Evolutionary conservation across 2,113 vertebrate species (phyloP), one percentile per base, ranked within the genome.

Genomic region (Mus musculus): DNA sequence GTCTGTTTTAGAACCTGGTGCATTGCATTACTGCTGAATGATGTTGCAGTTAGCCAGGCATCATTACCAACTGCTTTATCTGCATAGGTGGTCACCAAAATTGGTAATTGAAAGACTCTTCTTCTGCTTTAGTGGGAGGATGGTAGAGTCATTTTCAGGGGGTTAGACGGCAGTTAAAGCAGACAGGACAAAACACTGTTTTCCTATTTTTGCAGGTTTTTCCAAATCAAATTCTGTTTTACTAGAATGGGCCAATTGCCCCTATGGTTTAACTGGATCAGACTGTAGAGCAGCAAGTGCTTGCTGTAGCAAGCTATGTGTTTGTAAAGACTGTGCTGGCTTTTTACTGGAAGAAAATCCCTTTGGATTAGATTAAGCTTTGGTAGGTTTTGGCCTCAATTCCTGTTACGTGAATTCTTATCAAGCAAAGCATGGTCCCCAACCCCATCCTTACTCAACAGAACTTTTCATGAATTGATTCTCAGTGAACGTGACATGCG

Each of bases 151-250:
- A 33, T 96, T 89, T 88, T 46, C 12, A 26, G 26, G 22, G 65
- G 20, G 77, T 33, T 90, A 67, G 33, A 16, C 8, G 77, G 8
- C 26, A 69, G 6, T 71, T 73, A 46, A 96, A 75, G 22, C 11
- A 95, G 59, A 82, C 8, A 75, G 63, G 42, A n/a, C 90, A 76
- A 81, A 90, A 77, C 59, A 30, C 24, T 94, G 46, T 56, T 0
- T 96, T 93, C 61, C 46, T 80, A 19, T 28, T 94, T 94, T 49
- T 95, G 36, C 22, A 84, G 69, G 42, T 72, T 97, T 97, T 96
- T 94, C 52, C 39, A 3, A 76, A 85, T 96, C 59, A 85, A 88
- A n/a, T 91, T 91, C 26, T 91, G 33, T 95, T 96, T 95, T 89
- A 42, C 76, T 95, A 33, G 94, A 92, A 80, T 28, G 42, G 72